phyloP scores from a whole-genome alignment of 2,888 invertebrate genomes.

The Philhelius pedissequus region DNA sequence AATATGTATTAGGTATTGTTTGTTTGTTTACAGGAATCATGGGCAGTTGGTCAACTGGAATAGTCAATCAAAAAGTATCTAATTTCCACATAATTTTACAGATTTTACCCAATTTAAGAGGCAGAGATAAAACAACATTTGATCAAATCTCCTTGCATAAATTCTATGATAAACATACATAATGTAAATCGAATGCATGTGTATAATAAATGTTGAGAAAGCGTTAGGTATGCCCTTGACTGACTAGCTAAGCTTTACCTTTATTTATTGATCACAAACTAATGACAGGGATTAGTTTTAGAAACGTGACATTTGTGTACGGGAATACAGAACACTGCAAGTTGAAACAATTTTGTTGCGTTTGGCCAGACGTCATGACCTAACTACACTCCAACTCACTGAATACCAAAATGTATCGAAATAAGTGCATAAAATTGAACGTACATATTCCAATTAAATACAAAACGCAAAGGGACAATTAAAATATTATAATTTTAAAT shows the following conservation, averaged over 20 bases:
- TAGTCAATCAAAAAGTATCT: not conserved
- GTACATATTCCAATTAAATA: not conserved
- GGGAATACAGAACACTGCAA: constrained; percentile 11
- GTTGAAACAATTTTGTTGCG: not conserved
- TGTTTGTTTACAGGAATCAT: not conserved
- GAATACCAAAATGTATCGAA: not conserved
- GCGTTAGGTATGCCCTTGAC: not conserved
- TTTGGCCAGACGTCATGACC: constrained; percentile 11
- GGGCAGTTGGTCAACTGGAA: not conserved
- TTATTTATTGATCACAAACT: constrained; percentile 46
- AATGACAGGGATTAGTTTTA: constrained; percentile 55
- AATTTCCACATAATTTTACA: not conserved
- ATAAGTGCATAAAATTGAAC: not conserved
- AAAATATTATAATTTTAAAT: not conserved
- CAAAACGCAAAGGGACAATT: not conserved
- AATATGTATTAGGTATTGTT: not conserved
- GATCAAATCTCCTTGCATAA: no score
- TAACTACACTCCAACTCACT: not conserved
- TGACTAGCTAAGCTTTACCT: not conserved
- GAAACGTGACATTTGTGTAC: constrained; percentile 62
- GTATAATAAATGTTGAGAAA: not conserved
- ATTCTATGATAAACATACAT: not conserved
- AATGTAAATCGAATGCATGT: not conserved
- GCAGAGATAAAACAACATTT: not conserved
- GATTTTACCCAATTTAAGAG: not conserved